These are phyloP conservation scores for Catostylus mosaicus DNA, from an alignment of 30 jellyfish, hydroid and myxozoan species.

Conservation along the genomic window DNA sequence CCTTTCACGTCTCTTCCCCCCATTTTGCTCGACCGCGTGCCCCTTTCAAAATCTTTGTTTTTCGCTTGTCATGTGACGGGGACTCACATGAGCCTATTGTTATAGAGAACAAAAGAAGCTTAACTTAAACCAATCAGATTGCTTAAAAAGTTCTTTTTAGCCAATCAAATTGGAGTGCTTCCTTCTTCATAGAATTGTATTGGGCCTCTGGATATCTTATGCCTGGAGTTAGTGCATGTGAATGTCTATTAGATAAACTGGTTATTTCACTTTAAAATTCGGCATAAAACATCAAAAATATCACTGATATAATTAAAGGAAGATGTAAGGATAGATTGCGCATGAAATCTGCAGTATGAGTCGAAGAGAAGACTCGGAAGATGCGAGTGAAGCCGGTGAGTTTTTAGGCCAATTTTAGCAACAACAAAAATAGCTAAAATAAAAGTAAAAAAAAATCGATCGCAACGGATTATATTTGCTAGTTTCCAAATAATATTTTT, in stretches of 20 bases:
- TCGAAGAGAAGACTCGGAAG: slow-evolving; percentile 69
- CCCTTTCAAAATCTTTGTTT: background rate
- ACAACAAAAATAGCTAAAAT: background rate
- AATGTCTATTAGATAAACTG: no score
- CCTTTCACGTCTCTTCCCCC: no score
- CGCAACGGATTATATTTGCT: no score
- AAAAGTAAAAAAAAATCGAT: no score
- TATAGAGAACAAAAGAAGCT: slow-evolving; percentile 66
- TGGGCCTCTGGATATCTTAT: slow-evolving; percentile 29
- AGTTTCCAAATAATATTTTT: no score
- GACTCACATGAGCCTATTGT: slow-evolving; percentile 34
- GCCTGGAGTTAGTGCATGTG: no score
- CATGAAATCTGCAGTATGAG: slow-evolving; percentile 31
- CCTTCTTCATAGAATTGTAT: slow-evolving; percentile 20
- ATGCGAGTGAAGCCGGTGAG: slow-evolving; percentile 72
- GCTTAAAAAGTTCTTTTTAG: background rate
- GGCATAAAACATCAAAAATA: no score
- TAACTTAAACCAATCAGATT: slow-evolving; percentile 33
- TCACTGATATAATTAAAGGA: no score
- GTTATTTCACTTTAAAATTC: no score
- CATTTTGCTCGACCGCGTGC: no score
- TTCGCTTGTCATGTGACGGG: slow-evolving; percentile 63
- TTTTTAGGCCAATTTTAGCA: slow-evolving; percentile 17
- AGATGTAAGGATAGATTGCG: background rate
- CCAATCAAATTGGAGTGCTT: slow-evolving; percentile 42